Evolutionary conservation across 2,113 vertebrate species (phyloP), one percentile per base, ranked within the genome.

Genomic region (Megaceryle maxima): DNA sequence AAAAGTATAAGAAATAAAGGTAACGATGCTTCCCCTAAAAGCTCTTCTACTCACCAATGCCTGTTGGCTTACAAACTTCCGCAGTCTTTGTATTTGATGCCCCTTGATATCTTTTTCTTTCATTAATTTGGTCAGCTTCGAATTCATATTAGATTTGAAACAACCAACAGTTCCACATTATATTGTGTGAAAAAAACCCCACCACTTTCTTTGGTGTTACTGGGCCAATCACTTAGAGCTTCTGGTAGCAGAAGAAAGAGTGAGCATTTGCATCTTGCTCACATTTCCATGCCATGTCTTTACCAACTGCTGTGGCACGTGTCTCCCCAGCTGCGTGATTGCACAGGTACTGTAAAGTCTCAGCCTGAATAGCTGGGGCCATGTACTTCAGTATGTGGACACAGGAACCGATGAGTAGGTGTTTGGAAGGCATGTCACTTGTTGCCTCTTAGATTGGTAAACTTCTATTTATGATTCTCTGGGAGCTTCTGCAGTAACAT

Each of bases 221-320:
- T 37, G 16, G 17, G 41, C 33, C 15, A 3, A 0, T 59, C 26
- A 43, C 28, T 73, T 28, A 16, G 19, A 64, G 17, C 6, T 80
- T 62, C 62, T 78, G 41, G 39, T 8, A 60, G 62, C 5, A 22
- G 60, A 39, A 85, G 29, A n/a, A 50, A 28, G 31, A 51, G 19
- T 26, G 37, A 88, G 55, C 26, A 35, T 57, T 10, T 29, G 5
- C 11, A 83, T 22, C 20, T 33, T 77, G 35, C 22, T 57, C 35
- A 37, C 22, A 0, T 1, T 22, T 56, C 35, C 2, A 1, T 28
- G 18, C 35, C 26, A 5, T 2, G 24, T 57, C 31, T 83, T 83
- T 73, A 11, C 12, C 0, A 3, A 19, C 11, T 1, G 0, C 48
- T 10, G 5, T 31, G 57, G 50, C 44, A 25, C 0, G 0, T 11